Evolutionary conservation across 2,888 invertebrate species (phyloP).

Genomic region (Clepsis dumicolana): DNA sequence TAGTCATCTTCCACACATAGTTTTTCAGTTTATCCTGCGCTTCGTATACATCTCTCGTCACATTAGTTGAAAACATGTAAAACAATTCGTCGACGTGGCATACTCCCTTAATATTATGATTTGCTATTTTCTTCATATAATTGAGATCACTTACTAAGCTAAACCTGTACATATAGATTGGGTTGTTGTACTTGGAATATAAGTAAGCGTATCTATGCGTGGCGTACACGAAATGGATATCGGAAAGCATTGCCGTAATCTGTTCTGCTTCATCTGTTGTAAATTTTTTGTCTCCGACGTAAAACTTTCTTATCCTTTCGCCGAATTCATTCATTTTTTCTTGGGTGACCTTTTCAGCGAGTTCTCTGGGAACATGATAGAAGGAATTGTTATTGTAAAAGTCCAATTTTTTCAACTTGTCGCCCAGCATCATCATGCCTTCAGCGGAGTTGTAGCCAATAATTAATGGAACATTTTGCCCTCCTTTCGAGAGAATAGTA

Average conservation of each 20-base stretch:
- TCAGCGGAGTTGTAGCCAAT: constrained; percentile 49
- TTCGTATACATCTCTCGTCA: constrained; percentile 58
- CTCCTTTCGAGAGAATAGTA: constrained; percentile 40
- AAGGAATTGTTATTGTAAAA: constrained; percentile 42
- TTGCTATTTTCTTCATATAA: constrained; percentile 48
- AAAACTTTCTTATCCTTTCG: constrained; percentile 51
- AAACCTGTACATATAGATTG: constrained; percentile 54
- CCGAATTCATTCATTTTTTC: constrained; percentile 49
- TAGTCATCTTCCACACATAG: constrained; percentile 61
- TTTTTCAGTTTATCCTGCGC: constrained; percentile 56
- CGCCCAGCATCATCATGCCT: constrained; percentile 42
- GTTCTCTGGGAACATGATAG: constrained; percentile 44
- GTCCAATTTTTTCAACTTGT: constrained; percentile 42
- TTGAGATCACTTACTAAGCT: constrained; percentile 55
- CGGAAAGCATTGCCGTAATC: constrained; percentile 46
- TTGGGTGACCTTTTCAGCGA: constrained; percentile 44
- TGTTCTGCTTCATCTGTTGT: constrained; percentile 44
- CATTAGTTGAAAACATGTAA: constrained; percentile 66
- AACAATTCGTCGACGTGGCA: constrained; percentile 74
- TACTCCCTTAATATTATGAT: constrained; percentile 56
- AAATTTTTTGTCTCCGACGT: constrained; percentile 48
- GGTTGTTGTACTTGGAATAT: constrained; percentile 44
- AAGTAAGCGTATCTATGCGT: constrained; percentile 51
- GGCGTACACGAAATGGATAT: constrained; percentile 49
- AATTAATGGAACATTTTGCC: constrained; percentile 45